Evolutionary conservation across 2,888 invertebrate species (phyloP), one percentile per base, ranked within the genome.

Genomic region (Tethea ocularis): DNA sequence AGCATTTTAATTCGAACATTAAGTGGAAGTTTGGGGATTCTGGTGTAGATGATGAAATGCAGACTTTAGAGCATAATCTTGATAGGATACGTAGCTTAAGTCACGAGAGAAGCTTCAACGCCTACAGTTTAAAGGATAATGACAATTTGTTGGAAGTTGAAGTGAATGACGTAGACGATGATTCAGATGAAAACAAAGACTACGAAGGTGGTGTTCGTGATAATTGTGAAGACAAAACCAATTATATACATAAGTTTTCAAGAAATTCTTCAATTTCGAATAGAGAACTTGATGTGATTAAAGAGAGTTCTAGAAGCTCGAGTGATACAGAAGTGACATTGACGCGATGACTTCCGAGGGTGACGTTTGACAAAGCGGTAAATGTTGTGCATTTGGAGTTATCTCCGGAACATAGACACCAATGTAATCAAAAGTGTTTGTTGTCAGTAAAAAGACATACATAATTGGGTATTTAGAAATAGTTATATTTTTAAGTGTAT

Each of bases 291-390:
- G 93, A 93, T 64, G 92, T 93, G 52, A 93, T 93, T 55, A 93
- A 92, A 79, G 93, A 93, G 74, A 93, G 93, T 75, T 93, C 93
- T 13, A 85, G 93, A 69, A 93, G 93, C 74, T 93, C 93, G 13
- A 93, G 93, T 87, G 93, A 93, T 68, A 93, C 92, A 62, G 93
- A 93, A 86, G 89, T 92, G 83, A 92, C 93, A 53, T 86, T 93
- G 66, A 92, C 92, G 51, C 91, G 93, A 93, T 93, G 92, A 93
- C 86, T 92, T 80, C 89, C 89, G 83, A 84, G 86, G 67, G 92
- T 92, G 63, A 93, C 91, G 68, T 92, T 92, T 80, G 87, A 90
- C 75, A 86, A 80, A 68, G 80, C 87, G 61, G 89, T 91, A 70
- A 87, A 90, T 75, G 82, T 91, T 66, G 87, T 91, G 78, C 88